Evolutionary conservation across 1,140 invertebrate species (phyloP).

Genomic region (Aphelinus atriplicis): DNA sequence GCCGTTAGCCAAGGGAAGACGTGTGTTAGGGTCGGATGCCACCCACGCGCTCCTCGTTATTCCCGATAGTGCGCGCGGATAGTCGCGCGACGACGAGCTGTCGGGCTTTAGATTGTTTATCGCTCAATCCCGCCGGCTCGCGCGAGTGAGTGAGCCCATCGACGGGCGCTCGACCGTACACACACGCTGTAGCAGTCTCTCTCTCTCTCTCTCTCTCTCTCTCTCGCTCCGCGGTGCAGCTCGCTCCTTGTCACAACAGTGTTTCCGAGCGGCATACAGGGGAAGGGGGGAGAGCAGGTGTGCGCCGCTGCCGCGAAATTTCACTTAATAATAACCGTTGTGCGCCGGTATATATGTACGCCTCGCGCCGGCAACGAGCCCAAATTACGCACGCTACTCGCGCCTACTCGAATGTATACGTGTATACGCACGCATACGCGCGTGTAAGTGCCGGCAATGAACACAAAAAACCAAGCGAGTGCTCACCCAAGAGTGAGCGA

Average conservation of each 20-base stretch:
- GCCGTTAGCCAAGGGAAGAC: too few species aligned
- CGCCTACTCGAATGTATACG: background rate
- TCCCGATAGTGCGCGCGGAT: too few species aligned
- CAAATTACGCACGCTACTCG: background rate
- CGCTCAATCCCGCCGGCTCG: too few species aligned
- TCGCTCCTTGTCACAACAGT: conserved; percentile 62
- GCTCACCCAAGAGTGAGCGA: too few species aligned
- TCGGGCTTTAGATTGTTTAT: too few species aligned
- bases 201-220: conserved; percentile 24
- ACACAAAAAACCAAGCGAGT: too few species aligned
- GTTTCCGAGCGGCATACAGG: conserved; percentile 51
- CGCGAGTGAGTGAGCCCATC: too few species aligned
- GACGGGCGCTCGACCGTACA: too few species aligned
- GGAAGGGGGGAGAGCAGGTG: conserved; percentile 46
- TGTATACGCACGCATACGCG: background rate
- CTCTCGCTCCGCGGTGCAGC: background rate
- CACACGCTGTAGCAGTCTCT: conserved; percentile 8
- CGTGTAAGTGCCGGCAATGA: background rate
- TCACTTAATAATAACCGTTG: conserved; percentile 54
- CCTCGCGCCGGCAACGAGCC: too few species aligned
- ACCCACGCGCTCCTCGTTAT: too few species aligned
- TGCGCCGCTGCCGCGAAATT: conserved; percentile 38
- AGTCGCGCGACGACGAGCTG: too few species aligned
- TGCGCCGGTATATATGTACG: background rate
- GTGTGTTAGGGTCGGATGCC: too few species aligned